Evolutionary conservation across 2,113 vertebrate genomes (phyloP).

Genomic region (Nesogale talazaci): DNA sequence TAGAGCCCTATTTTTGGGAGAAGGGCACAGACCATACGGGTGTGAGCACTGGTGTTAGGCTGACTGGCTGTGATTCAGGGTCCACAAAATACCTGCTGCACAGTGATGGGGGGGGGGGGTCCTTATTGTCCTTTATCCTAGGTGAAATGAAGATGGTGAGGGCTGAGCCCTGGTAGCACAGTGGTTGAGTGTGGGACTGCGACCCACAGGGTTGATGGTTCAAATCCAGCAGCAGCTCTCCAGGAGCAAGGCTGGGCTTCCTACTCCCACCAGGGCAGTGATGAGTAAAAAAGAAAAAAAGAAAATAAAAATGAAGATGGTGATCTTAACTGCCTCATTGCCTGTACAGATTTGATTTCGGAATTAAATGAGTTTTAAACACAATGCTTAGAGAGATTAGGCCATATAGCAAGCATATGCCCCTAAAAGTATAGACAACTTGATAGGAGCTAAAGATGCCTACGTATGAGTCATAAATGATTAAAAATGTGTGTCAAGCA

Average conservation of each 20-base stretch:
- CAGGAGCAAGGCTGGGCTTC: no score
- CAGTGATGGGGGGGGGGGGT: not conserved
- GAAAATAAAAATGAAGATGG: conserved; percentile 33
- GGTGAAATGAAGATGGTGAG: conserved; percentile 15
- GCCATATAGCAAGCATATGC: not conserved
- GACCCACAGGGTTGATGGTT: no score
- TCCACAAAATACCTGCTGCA: not conserved
- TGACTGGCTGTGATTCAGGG: not conserved
- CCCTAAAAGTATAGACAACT: not conserved
- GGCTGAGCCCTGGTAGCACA: no score
- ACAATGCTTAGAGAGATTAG: not conserved
- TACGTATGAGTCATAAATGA: not conserved
- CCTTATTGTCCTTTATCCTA: not conserved
- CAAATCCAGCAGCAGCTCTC: no score
- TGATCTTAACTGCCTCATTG: not conserved
- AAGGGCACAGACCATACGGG: not conserved
- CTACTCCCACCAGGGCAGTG: no score
- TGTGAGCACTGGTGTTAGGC: not conserved
- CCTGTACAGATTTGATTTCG: not conserved
- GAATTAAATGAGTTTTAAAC: not conserved
- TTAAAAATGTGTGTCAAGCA: conserved; percentile 2
- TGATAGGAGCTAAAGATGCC: not conserved
- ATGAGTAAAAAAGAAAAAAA: no score
- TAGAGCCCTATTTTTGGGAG: not conserved
- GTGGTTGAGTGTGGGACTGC: no score